These are phyloP conservation scores for Trachymyrmex septentrionalis DNA, from an alignment of 1,140 invertebrate species.

Conservation along the genomic window DNA sequence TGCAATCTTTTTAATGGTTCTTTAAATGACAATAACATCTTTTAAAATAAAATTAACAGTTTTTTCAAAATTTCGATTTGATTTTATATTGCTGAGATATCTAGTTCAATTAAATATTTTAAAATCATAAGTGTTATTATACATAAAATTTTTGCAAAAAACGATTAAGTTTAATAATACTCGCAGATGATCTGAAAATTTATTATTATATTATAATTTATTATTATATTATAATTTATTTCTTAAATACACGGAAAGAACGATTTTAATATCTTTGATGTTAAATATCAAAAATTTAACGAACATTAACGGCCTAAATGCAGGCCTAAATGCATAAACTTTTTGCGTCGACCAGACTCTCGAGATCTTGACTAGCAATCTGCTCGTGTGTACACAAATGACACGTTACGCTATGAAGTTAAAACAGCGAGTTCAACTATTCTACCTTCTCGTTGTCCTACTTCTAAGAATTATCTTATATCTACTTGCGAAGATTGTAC, in stretches of 20 bases:
- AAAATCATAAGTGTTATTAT: neutral
- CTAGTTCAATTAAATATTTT: neutral
- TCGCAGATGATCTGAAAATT: neutral
- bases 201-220: neutral
- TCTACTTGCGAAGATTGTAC: neutral
- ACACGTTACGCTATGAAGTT: constrained; percentile 41
- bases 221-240: neutral
- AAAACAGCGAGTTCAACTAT: constrained; percentile 55
- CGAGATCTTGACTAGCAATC: constrained; percentile 54
- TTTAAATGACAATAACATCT: neutral
- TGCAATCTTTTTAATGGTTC: neutral
- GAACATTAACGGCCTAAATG: constrained; percentile 10
- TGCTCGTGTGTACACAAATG: constrained; percentile 45
- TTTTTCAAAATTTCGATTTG: neutral
- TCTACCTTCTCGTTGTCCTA: constrained; percentile 42
- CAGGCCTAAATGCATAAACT: constrained; percentile 10
- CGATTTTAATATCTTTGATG: too few species aligned
- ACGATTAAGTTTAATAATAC: too few species aligned
- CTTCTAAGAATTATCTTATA: constrained; percentile 34
- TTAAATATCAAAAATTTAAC: neutral
- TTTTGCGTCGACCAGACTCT: neutral
- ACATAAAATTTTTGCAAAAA: neutral
- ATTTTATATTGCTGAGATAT: neutral
- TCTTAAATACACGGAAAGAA: neutral
- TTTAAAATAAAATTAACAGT: neutral